Evolutionary conservation across 2,797 vertebrate genomes (phyloP).

Genomic region (Anguilla megastoma): DNA sequence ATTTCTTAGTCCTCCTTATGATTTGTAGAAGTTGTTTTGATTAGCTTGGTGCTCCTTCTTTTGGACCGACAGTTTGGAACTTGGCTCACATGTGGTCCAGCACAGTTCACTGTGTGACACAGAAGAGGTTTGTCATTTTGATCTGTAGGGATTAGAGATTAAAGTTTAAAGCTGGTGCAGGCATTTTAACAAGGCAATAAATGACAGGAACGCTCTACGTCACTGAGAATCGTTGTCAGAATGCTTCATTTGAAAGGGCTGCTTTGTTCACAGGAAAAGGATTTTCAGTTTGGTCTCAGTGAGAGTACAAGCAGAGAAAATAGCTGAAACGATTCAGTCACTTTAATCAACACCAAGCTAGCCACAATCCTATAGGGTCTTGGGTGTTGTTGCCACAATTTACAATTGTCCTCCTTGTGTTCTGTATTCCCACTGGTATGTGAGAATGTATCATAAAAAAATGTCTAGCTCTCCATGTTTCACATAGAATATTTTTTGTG

Average conservation of each 20-base stretch:
- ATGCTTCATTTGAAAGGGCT: conserved; percentile 2
- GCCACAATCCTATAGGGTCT: background rate
- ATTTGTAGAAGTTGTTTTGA: conserved; percentile 5
- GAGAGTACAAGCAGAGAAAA: background rate
- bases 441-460: background rate
- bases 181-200: conserved; percentile 27
- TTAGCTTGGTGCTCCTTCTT: conserved; percentile 2
- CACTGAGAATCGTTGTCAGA: conserved; percentile 14
- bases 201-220: conserved; percentile 19
- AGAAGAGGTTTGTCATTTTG: conserved; percentile 28
- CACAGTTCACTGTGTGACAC: conserved; percentile 18
- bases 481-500: background rate
- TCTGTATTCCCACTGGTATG: background rate
- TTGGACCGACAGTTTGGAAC: background rate
- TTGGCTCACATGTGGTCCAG: conserved; percentile 6
- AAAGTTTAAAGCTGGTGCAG: conserved; percentile 10
- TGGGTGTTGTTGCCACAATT: background rate
- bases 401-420: background rate
- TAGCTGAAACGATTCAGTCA: conserved; percentile 18
- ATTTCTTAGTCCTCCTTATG: background rate
- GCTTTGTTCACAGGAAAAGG: conserved; percentile 8
- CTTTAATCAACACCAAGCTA: conserved; percentile 10
- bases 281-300: background rate
- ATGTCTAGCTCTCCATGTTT: background rate
- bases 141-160: conserved; percentile 27